Evolutionary conservation across 2,797 vertebrate species (phyloP).

Genomic region (Monodelphis domestica): DNA sequence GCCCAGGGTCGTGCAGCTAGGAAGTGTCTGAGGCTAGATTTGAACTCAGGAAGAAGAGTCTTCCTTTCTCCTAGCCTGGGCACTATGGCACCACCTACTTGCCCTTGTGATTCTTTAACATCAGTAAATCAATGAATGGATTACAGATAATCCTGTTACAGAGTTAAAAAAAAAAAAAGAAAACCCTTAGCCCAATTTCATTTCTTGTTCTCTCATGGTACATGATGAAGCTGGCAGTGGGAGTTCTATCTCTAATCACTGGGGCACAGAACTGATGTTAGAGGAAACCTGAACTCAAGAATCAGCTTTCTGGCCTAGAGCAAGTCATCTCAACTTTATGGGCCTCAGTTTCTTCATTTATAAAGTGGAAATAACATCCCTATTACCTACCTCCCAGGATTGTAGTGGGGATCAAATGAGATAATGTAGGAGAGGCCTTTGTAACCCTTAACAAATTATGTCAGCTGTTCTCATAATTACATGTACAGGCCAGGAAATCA

Average conservation of each 20-base stretch:
- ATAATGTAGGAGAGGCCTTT: background rate
- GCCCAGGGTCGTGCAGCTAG: no score
- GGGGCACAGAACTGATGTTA: background rate
- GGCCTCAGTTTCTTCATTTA: background rate
- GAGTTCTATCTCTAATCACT: background rate
- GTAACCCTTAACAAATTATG: constrained; percentile 1
- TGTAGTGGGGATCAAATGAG: background rate
- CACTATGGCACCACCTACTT: no score
- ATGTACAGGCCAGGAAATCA: constrained; percentile 1
- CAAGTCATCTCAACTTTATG: background rate
- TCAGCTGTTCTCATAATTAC: constrained; percentile 9
- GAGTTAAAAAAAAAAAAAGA: background rate
- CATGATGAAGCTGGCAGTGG: background rate
- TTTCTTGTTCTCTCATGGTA: background rate
- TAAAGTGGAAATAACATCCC: background rate
- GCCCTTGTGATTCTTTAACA: no score
- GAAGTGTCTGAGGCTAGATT: no score
- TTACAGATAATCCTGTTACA: background rate
- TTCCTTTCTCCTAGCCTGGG: no score
- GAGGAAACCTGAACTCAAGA: background rate
- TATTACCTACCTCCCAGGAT: background rate
- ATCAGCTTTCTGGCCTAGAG: background rate
- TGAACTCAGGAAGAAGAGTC: no score
- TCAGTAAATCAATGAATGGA: background rate
- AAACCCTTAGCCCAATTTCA: background rate